phyloP scores from a whole-genome alignment of 2,113 vertebrate species.

The Pteropus alecto region DNA sequence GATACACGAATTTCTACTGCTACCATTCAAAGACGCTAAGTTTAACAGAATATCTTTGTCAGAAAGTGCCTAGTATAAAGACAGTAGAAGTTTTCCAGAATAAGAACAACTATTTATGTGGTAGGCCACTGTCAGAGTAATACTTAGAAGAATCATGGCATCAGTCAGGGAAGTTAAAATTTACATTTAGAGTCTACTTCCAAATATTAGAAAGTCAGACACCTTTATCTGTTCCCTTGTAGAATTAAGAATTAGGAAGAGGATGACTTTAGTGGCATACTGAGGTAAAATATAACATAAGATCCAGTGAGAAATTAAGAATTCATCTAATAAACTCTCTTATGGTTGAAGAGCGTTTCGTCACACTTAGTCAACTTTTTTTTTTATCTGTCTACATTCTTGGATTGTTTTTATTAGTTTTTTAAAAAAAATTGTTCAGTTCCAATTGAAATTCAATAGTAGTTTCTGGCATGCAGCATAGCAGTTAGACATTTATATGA shows the following conservation, averaged over 20 bases:
- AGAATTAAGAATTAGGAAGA: not conserved
- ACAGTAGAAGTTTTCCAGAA: not conserved
- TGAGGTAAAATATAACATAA: not conserved
- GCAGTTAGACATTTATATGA: too few relatives aligned
- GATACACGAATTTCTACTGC: not conserved
- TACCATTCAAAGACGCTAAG: not conserved
- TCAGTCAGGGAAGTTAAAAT: not conserved
- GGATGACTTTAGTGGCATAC: not conserved
- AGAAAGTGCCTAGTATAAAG: not conserved
- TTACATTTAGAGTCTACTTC: not conserved
- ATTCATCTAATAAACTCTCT: not conserved
- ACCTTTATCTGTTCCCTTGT: not conserved
- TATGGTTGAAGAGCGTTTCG: not conserved
- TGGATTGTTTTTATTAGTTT: too few relatives aligned
- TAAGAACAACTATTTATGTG: not conserved
- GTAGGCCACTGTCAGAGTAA: not conserved
- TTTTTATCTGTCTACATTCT: too few relatives aligned
- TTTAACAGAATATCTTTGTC: not conserved
- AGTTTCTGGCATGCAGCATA: too few relatives aligned
- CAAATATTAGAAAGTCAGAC: not conserved
- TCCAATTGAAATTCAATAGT: too few relatives aligned
- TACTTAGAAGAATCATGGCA: not conserved
- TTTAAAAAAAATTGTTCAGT: too few relatives aligned
- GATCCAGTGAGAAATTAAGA: not conserved
- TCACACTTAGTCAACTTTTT: not conserved